Conservation (phyloP, 1,140 invertebrate species). For the Bombus polaris region DNA sequence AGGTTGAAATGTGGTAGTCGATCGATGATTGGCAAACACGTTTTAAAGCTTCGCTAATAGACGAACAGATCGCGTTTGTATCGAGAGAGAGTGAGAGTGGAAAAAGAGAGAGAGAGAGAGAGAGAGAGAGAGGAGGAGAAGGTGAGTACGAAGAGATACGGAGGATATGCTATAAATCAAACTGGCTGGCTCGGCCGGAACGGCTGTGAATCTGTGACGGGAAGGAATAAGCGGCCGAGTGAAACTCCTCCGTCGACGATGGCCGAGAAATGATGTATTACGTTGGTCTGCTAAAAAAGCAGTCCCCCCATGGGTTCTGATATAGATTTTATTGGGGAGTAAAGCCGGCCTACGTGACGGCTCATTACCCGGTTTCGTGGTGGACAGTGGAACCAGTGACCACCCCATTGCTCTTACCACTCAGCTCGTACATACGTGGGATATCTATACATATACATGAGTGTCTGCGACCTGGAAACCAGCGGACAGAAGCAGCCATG, state of each 20-base stretch:
- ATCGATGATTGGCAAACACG: constrained; percentile 41
- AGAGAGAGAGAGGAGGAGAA: background rate
- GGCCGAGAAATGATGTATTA: constrained; percentile 68
- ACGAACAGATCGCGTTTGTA: background rate
- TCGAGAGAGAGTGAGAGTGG: background rate
- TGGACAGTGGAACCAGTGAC: constrained; percentile 65
- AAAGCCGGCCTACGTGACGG: constrained; percentile 71
- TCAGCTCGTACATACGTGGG: background rate
- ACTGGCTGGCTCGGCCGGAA: constrained; percentile 22
- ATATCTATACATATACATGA: constrained; percentile 33
- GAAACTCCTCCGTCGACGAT: constrained; percentile 31
- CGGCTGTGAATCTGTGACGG: constrained; percentile 41
- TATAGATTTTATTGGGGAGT: constrained; percentile 76
- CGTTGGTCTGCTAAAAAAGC: constrained; percentile 49
- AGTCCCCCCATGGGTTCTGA: constrained; percentile 55
- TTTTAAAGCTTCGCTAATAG: constrained; percentile 57
- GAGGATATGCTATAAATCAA: constrained; percentile 61
- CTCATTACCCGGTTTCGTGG: constrained; percentile 77
- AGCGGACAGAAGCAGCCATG: constrained; percentile 65
- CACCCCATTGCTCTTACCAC: constrained; percentile 52
- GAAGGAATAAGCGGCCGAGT: constrained; percentile 42
- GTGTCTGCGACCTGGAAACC: constrained; percentile 48
- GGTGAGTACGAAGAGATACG: background rate
- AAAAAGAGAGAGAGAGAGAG: background rate
- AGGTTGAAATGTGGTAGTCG: constrained; percentile 14